Percentiles rank a stretch among this genome's conserved stretches.
Conservation (phyloP, 2,113 vertebrate genomes). For the Callipepla californica region DNA sequence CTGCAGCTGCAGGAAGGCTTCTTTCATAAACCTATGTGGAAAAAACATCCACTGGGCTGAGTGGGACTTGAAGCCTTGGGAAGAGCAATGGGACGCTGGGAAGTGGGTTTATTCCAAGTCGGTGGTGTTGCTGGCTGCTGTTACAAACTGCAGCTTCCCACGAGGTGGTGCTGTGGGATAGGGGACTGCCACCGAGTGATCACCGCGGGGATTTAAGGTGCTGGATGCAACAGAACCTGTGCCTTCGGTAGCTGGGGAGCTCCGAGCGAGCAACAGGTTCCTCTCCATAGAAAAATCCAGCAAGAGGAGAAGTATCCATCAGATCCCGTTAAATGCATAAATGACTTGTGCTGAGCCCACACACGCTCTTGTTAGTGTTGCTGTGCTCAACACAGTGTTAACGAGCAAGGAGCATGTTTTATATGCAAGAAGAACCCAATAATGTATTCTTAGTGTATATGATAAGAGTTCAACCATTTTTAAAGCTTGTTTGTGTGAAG, state of each 20-base stretch:
- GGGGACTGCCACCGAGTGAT: accelerated
- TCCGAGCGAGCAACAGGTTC: background rate
- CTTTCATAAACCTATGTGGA: background rate
- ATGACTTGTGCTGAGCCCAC: background rate
- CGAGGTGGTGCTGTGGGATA: conserved; percentile 69
- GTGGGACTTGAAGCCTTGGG: too few relatives aligned
- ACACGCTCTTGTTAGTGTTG: background rate
- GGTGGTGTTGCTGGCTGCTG: background rate
- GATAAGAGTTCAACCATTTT: background rate
- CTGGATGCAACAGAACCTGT: accelerated
- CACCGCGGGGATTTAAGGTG: accelerated
- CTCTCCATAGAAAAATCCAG: background rate
- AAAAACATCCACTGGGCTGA: background rate
- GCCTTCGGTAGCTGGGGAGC: background rate
- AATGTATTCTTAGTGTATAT: background rate
- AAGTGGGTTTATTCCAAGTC: background rate
- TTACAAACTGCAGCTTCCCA: background rate
- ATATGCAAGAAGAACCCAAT: background rate
- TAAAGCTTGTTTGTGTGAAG: background rate
- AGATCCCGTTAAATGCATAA: background rate
- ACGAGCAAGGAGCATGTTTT: background rate
- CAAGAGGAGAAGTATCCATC: background rate
- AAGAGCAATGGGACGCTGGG: accelerated
- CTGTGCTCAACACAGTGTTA: background rate
- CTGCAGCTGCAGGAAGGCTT: background rate